These are phyloP conservation scores for Oreortyx pictus DNA, from an alignment of 2,797 vertebrate species.

Conservation along the genomic window DNA sequence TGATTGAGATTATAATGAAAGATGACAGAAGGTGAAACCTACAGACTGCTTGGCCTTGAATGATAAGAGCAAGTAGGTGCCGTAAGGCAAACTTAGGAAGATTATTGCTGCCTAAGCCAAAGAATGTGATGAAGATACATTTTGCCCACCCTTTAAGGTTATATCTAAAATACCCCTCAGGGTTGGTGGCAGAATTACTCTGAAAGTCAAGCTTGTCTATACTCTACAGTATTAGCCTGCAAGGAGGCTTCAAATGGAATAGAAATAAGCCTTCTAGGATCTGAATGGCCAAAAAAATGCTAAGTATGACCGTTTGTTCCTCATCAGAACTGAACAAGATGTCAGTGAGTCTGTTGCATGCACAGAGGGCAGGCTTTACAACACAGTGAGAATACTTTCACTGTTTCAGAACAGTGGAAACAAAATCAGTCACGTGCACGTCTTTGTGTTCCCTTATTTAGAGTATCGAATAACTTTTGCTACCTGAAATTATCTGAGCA, in stretches of 20 bases:
- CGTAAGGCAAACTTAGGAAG: neutral
- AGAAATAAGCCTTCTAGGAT: neutral
- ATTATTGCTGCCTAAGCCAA: conserved; percentile 8
- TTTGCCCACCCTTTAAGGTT: neutral
- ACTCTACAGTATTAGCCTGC: neutral
- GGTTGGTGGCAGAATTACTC: neutral
- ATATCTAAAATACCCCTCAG: neutral
- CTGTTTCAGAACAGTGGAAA: neutral
- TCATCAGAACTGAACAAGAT: neutral
- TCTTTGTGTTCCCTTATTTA: neutral
- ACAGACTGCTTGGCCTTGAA: neutral
- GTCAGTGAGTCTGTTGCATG: neutral
- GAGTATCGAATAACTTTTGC: neutral
- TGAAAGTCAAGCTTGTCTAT: conserved; percentile 16
- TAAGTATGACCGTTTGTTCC: neutral
- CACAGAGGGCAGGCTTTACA: neutral
- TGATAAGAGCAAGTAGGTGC: neutral
- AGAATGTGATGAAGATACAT: conserved; percentile 5
- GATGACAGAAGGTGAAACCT: conserved; percentile 4
- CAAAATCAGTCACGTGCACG: neutral
- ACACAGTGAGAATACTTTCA: neutral
- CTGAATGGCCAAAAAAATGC: neutral
- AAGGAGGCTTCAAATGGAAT: neutral
- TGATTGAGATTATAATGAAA: neutral
- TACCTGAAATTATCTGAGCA: neutral